A percentile compares a stretch with the other conserved stretches of the same genome.
Conservation (phyloP, 1,140 invertebrate species). For the Drosophila kurseongensis region DNA sequence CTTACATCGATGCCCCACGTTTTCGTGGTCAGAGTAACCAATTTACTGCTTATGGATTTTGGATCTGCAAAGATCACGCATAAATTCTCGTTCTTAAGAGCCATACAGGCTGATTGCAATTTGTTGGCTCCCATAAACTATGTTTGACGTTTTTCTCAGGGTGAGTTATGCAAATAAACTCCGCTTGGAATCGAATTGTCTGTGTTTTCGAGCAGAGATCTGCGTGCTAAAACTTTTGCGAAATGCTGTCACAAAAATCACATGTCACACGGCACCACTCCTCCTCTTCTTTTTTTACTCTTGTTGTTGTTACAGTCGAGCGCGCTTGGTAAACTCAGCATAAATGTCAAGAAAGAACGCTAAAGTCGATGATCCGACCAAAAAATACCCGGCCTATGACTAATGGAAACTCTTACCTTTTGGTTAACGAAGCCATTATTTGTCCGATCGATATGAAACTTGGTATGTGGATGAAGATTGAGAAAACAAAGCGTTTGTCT, state of each 20-base stretch:
- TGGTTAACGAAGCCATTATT: not conserved
- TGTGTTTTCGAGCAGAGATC: constrained; percentile 6
- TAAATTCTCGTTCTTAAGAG: constrained; percentile 1
- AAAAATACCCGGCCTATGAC: not conserved
- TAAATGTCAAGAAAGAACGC: constrained; percentile 19
- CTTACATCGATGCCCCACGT: no score
- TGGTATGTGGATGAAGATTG: not conserved
- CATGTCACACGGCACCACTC: constrained; percentile 40
- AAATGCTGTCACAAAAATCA: constrained; percentile 46
- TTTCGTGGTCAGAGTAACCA: no score
- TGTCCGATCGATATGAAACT: not conserved
- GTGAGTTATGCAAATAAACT: constrained; percentile 12
- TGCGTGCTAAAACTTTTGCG: constrained; percentile 44
- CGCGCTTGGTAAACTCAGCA: constrained; percentile 44
- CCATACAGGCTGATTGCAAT: constrained; percentile 10
- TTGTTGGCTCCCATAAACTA: constrained; percentile 15
- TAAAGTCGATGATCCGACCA: not conserved
- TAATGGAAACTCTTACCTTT: not conserved
- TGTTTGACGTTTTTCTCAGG: constrained; percentile 7
- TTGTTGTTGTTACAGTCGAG: constrained; percentile 44
- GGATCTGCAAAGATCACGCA: not conserved
- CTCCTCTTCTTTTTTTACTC: constrained; percentile 12
- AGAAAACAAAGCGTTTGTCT: not conserved
- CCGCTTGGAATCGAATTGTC: not conserved
- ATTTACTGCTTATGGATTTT: not conserved